Conservation (phyloP, 2,797 vertebrate species). For the Neopelma chrysocephalum region DNA sequence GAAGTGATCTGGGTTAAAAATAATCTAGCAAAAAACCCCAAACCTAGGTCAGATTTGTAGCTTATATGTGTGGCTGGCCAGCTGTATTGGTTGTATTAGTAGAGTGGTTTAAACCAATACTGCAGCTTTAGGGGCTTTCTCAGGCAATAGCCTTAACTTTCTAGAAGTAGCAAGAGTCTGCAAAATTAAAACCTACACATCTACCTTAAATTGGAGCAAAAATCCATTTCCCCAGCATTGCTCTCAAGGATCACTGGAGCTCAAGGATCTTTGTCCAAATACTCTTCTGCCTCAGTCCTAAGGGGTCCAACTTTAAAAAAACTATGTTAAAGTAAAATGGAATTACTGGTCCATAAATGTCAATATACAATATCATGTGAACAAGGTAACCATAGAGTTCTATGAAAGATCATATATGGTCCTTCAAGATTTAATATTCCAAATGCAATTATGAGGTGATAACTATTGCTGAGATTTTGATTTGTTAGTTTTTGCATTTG, state of each 20-base stretch:
- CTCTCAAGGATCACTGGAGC: background rate
- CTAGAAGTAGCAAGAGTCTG: background rate
- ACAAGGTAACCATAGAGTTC: background rate
- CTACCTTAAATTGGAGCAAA: background rate
- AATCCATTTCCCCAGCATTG: background rate
- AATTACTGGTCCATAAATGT: background rate
- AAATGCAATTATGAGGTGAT: background rate
- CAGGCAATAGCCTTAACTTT: background rate
- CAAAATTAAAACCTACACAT: background rate
- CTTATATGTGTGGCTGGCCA: background rate
- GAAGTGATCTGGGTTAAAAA: background rate
- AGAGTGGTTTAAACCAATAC: background rate
- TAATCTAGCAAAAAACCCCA: background rate
- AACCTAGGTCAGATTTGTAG: background rate
- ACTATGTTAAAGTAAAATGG: background rate
- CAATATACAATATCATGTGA: background rate
- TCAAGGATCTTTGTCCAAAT: background rate
- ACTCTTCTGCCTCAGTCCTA: background rate
- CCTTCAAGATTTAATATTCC: background rate
- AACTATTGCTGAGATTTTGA: background rate
- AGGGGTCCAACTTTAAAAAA: background rate
- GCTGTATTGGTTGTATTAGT: background rate
- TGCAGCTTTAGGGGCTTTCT: background rate
- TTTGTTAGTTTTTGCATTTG: background rate
- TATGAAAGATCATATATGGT: background rate